These are phyloP conservation scores for Perodicticus potto DNA, from an alignment of 2,797 vertebrate genomes.

Conservation along the genomic window DNA sequence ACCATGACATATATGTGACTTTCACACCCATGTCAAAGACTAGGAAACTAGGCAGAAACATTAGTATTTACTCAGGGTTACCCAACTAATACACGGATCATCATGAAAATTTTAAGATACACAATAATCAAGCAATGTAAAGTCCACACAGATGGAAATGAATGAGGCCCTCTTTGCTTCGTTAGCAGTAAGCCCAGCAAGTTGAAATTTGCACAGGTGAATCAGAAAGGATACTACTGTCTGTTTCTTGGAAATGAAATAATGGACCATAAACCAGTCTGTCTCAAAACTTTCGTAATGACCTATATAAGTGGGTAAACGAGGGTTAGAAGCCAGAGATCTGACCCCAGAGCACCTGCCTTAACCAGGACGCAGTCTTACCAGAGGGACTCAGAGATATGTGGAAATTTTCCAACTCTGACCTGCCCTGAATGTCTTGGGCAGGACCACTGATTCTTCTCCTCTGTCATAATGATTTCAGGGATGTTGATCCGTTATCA, in stretches of 20 bases:
- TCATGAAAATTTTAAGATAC: no score
- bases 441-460: not conserved
- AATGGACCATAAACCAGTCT: no score
- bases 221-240: no score
- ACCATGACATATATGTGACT: not conserved
- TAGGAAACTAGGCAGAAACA: not conserved
- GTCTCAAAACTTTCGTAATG: no score
- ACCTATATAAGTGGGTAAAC: not conserved
- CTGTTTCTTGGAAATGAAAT: no score
- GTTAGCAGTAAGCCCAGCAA: no score
- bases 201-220: no score
- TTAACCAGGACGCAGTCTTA: not conserved
- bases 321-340: not conserved
- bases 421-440: not conserved
- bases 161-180: no score
- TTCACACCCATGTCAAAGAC: not conserved
- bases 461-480: not conserved
- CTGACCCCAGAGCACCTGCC: not conserved
- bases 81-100: no score
- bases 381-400: not conserved
- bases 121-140: no score
- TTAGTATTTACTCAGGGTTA: not conserved
- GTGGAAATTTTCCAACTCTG: not conserved
- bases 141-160: no score
- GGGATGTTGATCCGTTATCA: not conserved